Evolutionary conservation across 1,140 invertebrate species (phyloP).

Genomic region (Listronotus bonariensis): DNA sequence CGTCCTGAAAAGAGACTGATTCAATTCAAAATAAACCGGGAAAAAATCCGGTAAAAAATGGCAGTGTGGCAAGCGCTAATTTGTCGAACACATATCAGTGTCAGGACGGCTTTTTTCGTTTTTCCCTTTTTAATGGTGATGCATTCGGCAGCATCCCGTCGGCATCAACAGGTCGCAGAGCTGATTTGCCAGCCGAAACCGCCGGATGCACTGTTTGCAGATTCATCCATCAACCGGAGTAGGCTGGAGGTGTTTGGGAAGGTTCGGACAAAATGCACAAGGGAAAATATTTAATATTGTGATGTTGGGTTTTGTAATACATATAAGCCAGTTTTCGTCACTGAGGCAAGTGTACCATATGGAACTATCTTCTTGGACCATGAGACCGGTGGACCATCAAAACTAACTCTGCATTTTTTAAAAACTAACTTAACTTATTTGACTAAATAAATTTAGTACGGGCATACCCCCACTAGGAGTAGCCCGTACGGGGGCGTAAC

Average conservation of each 20-base stretch:
- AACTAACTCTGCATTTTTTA: too few species aligned
- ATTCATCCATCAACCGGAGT: slow-evolving; percentile 54
- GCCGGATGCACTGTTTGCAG: slow-evolving; percentile 55
- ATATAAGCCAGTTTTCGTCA: too few species aligned
- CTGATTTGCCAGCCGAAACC: slow-evolving; percentile 38
- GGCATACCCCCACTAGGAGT: too few species aligned
- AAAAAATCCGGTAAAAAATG: slow-evolving; percentile 29
- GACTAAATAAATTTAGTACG: too few species aligned
- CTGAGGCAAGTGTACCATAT: too few species aligned
- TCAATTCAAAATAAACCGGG: slow-evolving; percentile 14
- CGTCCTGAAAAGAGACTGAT: slow-evolving; percentile 8
- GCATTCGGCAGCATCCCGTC: slow-evolving; percentile 36
- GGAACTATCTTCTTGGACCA: too few species aligned
- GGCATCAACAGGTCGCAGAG: slow-evolving; percentile 44
- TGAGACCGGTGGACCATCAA: too few species aligned
- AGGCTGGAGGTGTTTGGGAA: slow-evolving; percentile 26
- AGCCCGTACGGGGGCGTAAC: too few species aligned
- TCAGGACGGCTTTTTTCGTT: slow-evolving; percentile 30
- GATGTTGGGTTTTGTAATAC: too few species aligned
- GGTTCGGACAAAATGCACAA: slow-evolving; percentile 17
- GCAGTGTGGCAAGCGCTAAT: slow-evolving; percentile 34
- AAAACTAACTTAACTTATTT: too few species aligned
- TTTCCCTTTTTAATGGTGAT: slow-evolving; percentile 36
- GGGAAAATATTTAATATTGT: not conserved
- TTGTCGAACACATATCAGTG: slow-evolving; percentile 38